Conservation (phyloP, 2,113 vertebrate species). For the Tetrax tetrax region DNA sequence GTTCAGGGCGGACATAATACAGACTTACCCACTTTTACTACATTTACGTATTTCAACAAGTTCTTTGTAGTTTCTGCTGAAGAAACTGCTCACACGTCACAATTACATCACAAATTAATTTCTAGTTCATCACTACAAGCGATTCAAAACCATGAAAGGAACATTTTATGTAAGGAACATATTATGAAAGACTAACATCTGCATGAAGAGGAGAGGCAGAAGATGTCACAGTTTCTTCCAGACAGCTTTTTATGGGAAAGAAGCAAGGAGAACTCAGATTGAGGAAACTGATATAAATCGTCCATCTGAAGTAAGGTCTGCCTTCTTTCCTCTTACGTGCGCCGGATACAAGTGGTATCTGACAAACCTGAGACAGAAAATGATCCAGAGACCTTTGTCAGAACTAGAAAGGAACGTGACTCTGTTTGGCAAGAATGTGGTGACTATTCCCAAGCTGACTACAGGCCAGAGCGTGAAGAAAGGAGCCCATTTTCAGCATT, state of each 20-base stretch:
- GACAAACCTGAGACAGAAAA: conserved; percentile 3
- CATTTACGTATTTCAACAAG: not conserved
- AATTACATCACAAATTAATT: not conserved
- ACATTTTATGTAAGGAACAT: not conserved
- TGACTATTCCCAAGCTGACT: conserved; percentile 35
- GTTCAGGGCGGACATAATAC: not conserved
- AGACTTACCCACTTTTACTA: not conserved
- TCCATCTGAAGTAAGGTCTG: not conserved
- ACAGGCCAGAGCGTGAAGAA: conserved; percentile 27
- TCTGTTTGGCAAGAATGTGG: conserved; percentile 22
- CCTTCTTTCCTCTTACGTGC: not conserved
- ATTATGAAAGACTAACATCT: conserved; percentile 1
- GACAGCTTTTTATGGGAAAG: not conserved
- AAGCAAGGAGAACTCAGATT: not conserved
- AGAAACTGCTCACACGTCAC: not conserved
- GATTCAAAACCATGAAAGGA: not conserved
- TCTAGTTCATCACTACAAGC: not conserved
- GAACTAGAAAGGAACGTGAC: conserved; percentile 23
- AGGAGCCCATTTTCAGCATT: not conserved
- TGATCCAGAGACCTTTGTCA: conserved; percentile 31
- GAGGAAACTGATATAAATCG: not conserved
- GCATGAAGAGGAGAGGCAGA: not conserved
- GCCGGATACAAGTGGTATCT: not conserved
- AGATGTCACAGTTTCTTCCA: not conserved
- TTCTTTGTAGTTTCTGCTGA: not conserved